phyloP scores from a whole-genome alignment of 2,113 vertebrate species.

The Ammodytes marinus region DNA sequence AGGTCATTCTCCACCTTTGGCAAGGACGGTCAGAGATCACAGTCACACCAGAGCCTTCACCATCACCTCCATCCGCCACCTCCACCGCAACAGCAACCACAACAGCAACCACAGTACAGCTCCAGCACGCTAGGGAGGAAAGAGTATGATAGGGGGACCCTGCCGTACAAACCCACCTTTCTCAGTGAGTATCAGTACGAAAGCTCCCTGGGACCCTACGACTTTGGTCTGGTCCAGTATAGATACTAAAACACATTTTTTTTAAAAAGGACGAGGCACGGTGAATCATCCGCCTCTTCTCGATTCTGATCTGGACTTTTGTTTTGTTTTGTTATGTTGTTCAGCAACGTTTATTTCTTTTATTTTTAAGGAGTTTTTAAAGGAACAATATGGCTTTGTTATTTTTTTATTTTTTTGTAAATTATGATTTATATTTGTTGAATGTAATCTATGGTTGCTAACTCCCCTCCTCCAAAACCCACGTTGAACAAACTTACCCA shows the following conservation, averaged over 20 bases:
- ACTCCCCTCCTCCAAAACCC: conserved; percentile 52
- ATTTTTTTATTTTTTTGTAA: conserved; percentile 52
- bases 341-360: conserved; percentile 53
- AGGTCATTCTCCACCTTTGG: conserved; percentile 99
- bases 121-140: conserved; percentile 94
- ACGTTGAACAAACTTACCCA: conserved; percentile 40
- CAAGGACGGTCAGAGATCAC: conserved; percentile 90
- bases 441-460: conserved; percentile 65
- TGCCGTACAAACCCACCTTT: conserved; percentile 98
- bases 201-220: conserved; percentile 79
- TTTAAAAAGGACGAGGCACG: conserved; percentile 46
- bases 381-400: conserved; percentile 44
- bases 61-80: conserved; percentile 75
- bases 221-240: conserved; percentile 81
- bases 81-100: conserved; percentile 66
- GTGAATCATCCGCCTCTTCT: conserved; percentile 51
- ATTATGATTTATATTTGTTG: conserved; percentile 70
- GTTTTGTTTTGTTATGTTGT: conserved; percentile 46
- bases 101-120: conserved; percentile 80
- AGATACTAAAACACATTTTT: no score
- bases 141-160: conserved; percentile 96
- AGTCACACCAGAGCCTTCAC: conserved; percentile 93
- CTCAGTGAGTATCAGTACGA: conserved; percentile 96
- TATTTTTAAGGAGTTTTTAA: conserved; percentile 57
- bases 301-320: conserved; percentile 76